phyloP scores from a whole-genome alignment of 1,140 invertebrate genomes.

The Penaeus chinensis region DNA sequence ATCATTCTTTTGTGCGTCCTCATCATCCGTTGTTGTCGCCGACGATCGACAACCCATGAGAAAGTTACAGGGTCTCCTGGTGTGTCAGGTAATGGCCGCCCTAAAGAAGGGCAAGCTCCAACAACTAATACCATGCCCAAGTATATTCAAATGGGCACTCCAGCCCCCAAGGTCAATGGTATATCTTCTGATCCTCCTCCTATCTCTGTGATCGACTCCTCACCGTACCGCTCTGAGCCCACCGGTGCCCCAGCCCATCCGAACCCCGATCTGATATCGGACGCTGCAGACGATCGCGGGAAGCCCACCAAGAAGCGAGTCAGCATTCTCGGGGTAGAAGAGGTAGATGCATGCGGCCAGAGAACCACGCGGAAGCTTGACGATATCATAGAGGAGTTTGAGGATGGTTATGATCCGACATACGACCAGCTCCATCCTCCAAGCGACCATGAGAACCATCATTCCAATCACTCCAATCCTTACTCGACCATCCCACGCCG shows the following conservation, averaged over 20 bases:
- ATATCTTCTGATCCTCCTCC: slow-evolving; percentile 54
- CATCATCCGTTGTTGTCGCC: slow-evolving; percentile 56
- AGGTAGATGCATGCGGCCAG: slow-evolving; percentile 58
- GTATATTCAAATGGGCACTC: slow-evolving; percentile 63
- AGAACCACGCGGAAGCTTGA: slow-evolving; percentile 57
- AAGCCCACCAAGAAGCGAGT: slow-evolving; percentile 61
- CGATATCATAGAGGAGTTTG: slow-evolving; percentile 62
- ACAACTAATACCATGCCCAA: slow-evolving; percentile 60
- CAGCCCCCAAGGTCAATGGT: slow-evolving; percentile 61
- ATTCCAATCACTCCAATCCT: slow-evolving; percentile 27
- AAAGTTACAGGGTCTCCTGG: slow-evolving; percentile 40
- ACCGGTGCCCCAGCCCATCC: slow-evolving; percentile 44
- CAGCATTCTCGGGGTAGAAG: slow-evolving; percentile 61
- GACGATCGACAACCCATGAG: slow-evolving; percentile 34
- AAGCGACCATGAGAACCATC: slow-evolving; percentile 44
- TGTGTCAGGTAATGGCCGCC: slow-evolving; percentile 42
- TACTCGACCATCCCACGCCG: slow-evolving; percentile 41
- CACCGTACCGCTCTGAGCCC: slow-evolving; percentile 58
- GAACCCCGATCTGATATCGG: slow-evolving; percentile 61
- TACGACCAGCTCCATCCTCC: slow-evolving; percentile 50
- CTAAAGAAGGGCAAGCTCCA: slow-evolving; percentile 41
- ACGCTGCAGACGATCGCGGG: slow-evolving; percentile 59
- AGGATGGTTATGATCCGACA: slow-evolving; percentile 54
- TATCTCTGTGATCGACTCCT: slow-evolving; percentile 62
- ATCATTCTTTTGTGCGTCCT: slow-evolving; percentile 59